Conservation (phyloP, 2,113 vertebrate genomes). For the Ictalurus punctatus region DNA sequence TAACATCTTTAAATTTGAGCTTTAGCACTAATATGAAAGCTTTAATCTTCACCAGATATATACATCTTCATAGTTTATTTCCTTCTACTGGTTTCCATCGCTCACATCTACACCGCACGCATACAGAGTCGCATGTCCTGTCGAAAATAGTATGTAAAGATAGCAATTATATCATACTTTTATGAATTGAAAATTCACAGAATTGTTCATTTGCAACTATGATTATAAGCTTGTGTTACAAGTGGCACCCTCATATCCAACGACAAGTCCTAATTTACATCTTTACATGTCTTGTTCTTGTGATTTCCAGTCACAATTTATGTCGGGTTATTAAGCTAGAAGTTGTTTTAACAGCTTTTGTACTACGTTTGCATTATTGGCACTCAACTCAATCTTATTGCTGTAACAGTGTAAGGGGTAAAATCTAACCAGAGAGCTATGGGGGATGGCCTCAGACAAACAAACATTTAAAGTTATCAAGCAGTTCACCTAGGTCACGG, state of each 20-base stretch:
- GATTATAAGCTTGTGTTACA: background rate
- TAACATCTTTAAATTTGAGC: constrained; percentile 31
- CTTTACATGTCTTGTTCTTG: background rate
- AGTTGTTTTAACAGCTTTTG: background rate
- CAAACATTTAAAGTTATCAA: background rate
- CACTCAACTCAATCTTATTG: background rate
- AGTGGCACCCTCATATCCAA: background rate
- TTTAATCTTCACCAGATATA: constrained; percentile 24
- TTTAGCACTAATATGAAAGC: constrained; percentile 56
- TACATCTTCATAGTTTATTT: constrained; percentile 28
- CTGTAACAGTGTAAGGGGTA: background rate
- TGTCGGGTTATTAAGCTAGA: background rate
- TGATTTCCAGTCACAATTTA: background rate
- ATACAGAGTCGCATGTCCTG: constrained; percentile 9
- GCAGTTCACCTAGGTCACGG: too few species aligned
- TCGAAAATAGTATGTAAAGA: background rate
- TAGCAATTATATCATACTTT: background rate
- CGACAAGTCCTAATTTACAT: background rate
- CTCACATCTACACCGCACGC: constrained; percentile 33
- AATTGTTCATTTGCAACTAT: background rate
- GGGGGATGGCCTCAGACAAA: background rate
- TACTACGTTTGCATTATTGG: background rate
- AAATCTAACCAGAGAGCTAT: background rate
- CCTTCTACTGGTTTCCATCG: constrained; percentile 31
- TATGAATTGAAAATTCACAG: constrained; percentile 16